A percentile compares a stretch with the other conserved stretches of the same genome.
Evolutionary conservation across 2,797 vertebrate genomes (phyloP).

Genomic region (Gadopsis marmoratus): DNA sequence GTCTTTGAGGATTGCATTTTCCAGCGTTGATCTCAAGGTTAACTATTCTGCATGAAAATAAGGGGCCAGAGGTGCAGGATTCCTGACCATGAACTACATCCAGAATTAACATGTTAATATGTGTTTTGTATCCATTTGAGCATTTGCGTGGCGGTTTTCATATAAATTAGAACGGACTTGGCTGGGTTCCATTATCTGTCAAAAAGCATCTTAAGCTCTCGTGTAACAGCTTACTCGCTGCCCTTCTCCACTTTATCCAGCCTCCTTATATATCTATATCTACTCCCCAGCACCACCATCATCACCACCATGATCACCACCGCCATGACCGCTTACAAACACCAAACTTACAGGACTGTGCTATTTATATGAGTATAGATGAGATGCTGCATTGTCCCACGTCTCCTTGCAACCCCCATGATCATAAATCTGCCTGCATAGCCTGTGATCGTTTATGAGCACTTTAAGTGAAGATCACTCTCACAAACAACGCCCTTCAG

Average conservation of each 20-base stretch:
- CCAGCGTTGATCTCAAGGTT: conserved; percentile 68
- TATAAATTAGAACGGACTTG: conserved; percentile 40
- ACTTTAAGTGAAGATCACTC: conserved; percentile 81
- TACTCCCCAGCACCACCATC: conserved; percentile 30
- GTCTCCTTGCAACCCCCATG: conserved; percentile 71
- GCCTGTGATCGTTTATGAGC: conserved; percentile 77
- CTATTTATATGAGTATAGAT: conserved; percentile 54
- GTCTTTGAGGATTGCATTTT: conserved; percentile 69
- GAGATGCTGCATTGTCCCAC: conserved; percentile 68
- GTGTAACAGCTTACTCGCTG: conserved; percentile 8
- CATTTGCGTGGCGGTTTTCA: conserved; percentile 53
- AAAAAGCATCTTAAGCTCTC: conserved; percentile 34
- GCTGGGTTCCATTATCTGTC: conserved; percentile 27
- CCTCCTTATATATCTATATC: conserved; percentile 31
- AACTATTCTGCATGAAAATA: conserved; percentile 74
- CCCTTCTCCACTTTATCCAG: conserved; percentile 16
- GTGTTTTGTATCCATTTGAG: conserved; percentile 60
- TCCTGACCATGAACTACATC: conserved; percentile 61
- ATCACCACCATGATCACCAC: conserved; percentile 24
- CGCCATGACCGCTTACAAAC: conserved; percentile 45
- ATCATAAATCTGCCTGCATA: conserved; percentile 78
- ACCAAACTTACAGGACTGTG: conserved; percentile 49
- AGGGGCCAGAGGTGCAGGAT: conserved; percentile 52
- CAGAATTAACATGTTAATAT: conserved; percentile 69
- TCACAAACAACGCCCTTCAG: conserved; percentile 82